phyloP scores from a whole-genome alignment of 2,113 vertebrate species.

The Sisor rabdophorus region DNA sequence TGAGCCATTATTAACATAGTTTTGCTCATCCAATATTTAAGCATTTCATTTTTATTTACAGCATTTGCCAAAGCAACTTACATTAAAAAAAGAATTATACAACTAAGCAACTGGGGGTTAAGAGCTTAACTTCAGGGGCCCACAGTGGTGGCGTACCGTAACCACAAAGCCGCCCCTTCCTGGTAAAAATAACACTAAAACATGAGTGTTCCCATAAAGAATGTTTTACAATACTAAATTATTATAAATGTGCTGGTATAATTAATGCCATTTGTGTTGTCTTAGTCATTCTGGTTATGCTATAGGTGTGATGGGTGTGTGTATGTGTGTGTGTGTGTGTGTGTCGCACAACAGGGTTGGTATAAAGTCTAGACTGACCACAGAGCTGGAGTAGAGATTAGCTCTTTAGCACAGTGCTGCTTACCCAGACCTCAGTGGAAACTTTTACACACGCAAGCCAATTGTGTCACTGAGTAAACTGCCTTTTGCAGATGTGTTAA shows the following conservation, averaged over 20 bases:
- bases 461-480: conserved; percentile 55
- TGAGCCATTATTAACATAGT: background rate
- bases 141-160: too few species aligned
- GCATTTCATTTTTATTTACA: too few species aligned
- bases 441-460: conserved; percentile 54
- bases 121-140: too few species aligned
- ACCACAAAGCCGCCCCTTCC: too few species aligned
- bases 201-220: background rate
- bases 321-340: background rate
- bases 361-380: conserved; percentile 18
- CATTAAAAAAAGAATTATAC: too few species aligned
- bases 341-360: background rate
- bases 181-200: background rate
- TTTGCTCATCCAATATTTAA: too few species aligned
- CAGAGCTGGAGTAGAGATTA: conserved; percentile 25
- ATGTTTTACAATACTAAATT: background rate
- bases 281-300: conserved; percentile 1
- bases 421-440: conserved; percentile 49
- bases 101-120: too few species aligned
- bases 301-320: background rate
- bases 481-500: conserved; percentile 47
- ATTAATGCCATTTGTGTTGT: background rate
- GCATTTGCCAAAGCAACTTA: too few species aligned
- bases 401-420: background rate
- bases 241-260: background rate